A percentile compares a stretch with the other conserved stretches of the same genome.
phyloP scores from a whole-genome alignment of 2,888 invertebrate species.

The Amphipoea oculea region DNA sequence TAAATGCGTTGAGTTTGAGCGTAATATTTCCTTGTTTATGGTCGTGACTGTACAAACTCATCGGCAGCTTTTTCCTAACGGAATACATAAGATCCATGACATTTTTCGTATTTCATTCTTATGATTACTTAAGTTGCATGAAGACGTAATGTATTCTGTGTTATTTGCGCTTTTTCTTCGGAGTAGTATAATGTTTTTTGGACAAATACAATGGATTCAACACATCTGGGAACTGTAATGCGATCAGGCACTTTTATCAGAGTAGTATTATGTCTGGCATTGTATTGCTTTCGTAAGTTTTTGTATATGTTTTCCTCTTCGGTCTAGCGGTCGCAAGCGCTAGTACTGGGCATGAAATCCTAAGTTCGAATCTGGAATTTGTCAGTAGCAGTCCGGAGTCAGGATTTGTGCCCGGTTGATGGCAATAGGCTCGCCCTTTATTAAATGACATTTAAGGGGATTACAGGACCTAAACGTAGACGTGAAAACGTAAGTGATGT shows the following conservation, averaged over 20 bases:
- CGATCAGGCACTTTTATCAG: slow-evolving; percentile 20
- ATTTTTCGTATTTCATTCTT: slow-evolving; percentile 39
- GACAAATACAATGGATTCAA: slow-evolving; percentile 21
- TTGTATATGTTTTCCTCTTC: background rate
- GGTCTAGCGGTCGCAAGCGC: background rate
- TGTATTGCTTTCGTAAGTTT: background rate
- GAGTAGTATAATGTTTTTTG: slow-evolving; percentile 8
- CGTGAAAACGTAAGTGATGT: too few relatives aligned
- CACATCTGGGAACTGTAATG: slow-evolving; percentile 21
- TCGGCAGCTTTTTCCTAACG: slow-evolving; percentile 30
- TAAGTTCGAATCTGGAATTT: background rate
- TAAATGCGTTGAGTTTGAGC: background rate
- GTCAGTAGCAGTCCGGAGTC: background rate
- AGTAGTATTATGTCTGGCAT: background rate
- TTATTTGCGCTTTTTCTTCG: slow-evolving; percentile 22
- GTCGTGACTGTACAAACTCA: slow-evolving; percentile 5
- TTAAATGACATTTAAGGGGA: too few relatives aligned
- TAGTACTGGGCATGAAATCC: background rate
- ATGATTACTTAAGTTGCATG: slow-evolving; percentile 22
- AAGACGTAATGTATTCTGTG: slow-evolving; percentile 14
- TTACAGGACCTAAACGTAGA: too few relatives aligned
- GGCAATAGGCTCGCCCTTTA: background rate
- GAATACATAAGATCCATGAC: slow-evolving; percentile 33
- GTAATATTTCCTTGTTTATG: background rate
- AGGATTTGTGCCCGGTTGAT: background rate